A percentile compares a stretch with the other conserved stretches of the same genome.
These are phyloP conservation scores for Dryadula phaetusa DNA, from an alignment of 2,888 invertebrate species.

Conservation along the genomic window DNA sequence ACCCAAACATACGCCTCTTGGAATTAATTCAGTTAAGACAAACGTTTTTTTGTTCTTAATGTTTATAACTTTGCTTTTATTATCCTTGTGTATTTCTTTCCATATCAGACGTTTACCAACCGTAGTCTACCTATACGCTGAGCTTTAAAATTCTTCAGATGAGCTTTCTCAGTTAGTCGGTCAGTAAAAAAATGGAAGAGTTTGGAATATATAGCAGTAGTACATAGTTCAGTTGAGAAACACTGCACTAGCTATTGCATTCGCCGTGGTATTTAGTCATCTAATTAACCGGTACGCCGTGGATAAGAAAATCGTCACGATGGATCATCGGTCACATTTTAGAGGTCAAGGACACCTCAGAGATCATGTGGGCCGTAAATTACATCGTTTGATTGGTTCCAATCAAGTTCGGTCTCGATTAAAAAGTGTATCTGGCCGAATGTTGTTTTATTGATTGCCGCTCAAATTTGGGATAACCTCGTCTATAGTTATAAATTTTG, in stretches of 20 bases:
- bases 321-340: slow-evolving; percentile 65
- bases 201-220: background rate
- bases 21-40: no score
- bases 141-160: no score
- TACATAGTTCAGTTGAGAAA: background rate
- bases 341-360: slow-evolving; percentile 67
- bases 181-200: no score
- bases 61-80: no score
- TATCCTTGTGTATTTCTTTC: no score
- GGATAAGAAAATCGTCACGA: slow-evolving; percentile 72
- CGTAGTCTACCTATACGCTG: no score
- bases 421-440: slow-evolving; percentile 64
- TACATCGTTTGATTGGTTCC: slow-evolving; percentile 79
- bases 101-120: no score
- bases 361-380: slow-evolving; percentile 70
- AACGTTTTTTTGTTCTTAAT: no score
- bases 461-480: slow-evolving; percentile 55
- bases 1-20: no score
- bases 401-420: slow-evolving; percentile 74
- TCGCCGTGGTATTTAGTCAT: slow-evolving; percentile 55
- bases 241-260: slow-evolving; percentile 56
- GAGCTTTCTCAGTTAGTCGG: no score
- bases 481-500: slow-evolving; percentile 20
- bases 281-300: slow-evolving; percentile 73
- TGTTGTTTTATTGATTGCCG: slow-evolving; percentile 58